Evolutionary conservation across 2,888 invertebrate genomes (phyloP).

Genomic region (Proisotoma minuta): DNA sequence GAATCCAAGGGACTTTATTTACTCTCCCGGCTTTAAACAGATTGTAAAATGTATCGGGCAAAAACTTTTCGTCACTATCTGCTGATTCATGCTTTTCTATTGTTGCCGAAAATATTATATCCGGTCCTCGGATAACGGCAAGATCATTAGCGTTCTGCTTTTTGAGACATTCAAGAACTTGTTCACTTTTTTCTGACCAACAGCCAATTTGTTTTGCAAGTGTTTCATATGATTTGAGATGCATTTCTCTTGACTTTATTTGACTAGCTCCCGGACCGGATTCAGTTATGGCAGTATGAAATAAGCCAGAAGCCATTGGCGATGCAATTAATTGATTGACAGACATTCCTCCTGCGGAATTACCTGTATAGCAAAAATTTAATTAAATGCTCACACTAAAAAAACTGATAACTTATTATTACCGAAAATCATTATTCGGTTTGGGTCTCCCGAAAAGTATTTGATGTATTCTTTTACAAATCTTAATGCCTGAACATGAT

Average conservation of each 20-base stretch:
- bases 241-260: background rate
- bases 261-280: background rate
- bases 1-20: slow-evolving; percentile 16
- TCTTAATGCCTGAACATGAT: slow-evolving; percentile 15
- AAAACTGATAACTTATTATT: slow-evolving; percentile 1
- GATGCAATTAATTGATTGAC: background rate
- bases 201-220: slow-evolving; percentile 5
- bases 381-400: background rate
- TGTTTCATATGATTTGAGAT: background rate
- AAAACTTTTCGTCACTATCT: background rate
- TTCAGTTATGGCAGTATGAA: slow-evolving; percentile 17
- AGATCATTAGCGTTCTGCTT: slow-evolving; percentile 10
- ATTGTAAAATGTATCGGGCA: slow-evolving; percentile 12
- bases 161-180: slow-evolving; percentile 11
- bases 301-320: slow-evolving; percentile 12
- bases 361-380: background rate
- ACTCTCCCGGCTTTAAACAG: background rate
- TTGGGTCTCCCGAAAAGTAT: slow-evolving; percentile 15
- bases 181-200: background rate
- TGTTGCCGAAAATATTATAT: background rate
- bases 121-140: background rate
- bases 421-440: slow-evolving; percentile 15
- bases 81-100: background rate
- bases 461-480: slow-evolving; percentile 13
- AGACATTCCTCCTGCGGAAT: slow-evolving; percentile 1